phyloP scores from a whole-genome alignment of 2,797 vertebrate genomes.

The Pangasius sanitwongsei region DNA sequence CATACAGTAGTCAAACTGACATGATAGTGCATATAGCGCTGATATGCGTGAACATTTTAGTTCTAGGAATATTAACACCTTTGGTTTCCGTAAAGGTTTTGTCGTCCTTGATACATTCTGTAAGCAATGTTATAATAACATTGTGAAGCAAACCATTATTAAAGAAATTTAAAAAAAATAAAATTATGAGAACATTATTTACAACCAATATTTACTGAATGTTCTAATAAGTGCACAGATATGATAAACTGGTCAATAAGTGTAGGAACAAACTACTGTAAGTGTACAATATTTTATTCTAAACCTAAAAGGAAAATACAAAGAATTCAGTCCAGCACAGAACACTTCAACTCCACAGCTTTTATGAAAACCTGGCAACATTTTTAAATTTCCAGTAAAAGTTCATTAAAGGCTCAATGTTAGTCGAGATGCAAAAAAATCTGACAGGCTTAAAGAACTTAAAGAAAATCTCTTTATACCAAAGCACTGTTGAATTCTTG shows the following conservation, averaged over 20 bases:
- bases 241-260: not conserved
- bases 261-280: not conserved
- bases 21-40: not conserved
- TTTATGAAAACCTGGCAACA: not conserved
- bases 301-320: not conserved
- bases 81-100: not conserved
- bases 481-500: no score
- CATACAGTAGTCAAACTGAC: not conserved
- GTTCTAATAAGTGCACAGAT: not conserved
- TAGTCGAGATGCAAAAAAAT: not conserved
- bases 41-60: not conserved
- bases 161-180: no score
- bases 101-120: not conserved
- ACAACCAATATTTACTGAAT: not conserved
- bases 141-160: not conserved
- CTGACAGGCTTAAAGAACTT: not conserved
- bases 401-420: no score
- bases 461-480: no score
- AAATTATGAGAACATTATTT: not conserved
- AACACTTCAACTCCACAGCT: not conserved
- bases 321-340: no score
- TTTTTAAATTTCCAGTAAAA: no score
- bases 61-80: not conserved
- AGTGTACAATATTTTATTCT: no score
- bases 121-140: not conserved